Evolutionary conservation across 2,797 vertebrate species (phyloP), one percentile per base, ranked within the genome.

Genomic region (Brachyalestes nurse): DNA sequence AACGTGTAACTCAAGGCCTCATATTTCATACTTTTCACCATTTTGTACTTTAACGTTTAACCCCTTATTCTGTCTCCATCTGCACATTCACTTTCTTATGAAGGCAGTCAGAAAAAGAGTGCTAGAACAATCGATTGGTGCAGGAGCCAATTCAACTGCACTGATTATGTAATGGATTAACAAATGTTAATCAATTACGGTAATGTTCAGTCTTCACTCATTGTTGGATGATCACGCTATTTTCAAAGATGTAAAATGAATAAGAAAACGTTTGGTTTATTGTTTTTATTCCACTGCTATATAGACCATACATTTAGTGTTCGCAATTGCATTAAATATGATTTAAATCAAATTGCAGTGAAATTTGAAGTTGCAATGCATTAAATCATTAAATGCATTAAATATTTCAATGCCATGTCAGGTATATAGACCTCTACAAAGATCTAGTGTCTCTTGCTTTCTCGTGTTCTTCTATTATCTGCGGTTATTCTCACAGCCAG

Each of bases 111-210:
- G 16, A 65, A 65, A 28, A 4, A 5, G 12, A 62, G 10, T 16
- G 5, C n/a, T 58, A 60, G 28, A 75, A 47, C 38, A 47, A 80
- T 38, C 40, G 14, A n/a, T 28, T 58, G 65, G 34, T 58, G 53
- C 78, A 51, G 14, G 51, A 1, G 55, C 0, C 9, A 58, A 58
- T 21, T 58, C 55, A 58, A 21, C 8, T 58, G 55, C 19, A 58
- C 8, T 19, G 55, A 58, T 9, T 1, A 3, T 55, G 51, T 47
- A 8, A 47, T 47, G 45, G 12, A 47, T 47, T 34, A 34, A 4
- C 34, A 14, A 55, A 55, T 19, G 51, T 19, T 0, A n/a, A 58
- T 21, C 17, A 21, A 6, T 21, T 21, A 21, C 6, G 9, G 45
- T 47, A 47, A 2, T 1, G 2, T 8, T 47, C 7, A 9, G 45